Percentiles rank a stretch among this genome's conserved stretches.
phyloP scores from a whole-genome alignment of 2,113 vertebrate species.

The Melanerpes aurifrons region DNA sequence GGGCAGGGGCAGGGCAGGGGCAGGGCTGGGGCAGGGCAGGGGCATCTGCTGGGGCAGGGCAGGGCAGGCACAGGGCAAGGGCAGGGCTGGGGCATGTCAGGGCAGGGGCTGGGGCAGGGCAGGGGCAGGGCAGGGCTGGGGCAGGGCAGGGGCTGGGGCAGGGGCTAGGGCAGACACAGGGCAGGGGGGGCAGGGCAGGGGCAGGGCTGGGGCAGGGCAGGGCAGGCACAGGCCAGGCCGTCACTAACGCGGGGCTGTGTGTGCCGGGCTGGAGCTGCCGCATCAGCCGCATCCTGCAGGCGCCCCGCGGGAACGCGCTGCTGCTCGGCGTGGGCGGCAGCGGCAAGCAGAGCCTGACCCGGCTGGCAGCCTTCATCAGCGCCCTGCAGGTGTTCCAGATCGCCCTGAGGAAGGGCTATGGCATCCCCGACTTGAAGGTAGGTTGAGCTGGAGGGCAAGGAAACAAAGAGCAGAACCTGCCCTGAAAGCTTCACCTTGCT shows the following conservation, averaged over 20 bases:
- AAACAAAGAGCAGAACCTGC: neutral
- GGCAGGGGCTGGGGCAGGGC: too few species aligned
- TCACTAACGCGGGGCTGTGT: neutral
- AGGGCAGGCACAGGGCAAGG: too few species aligned
- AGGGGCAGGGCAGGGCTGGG: neutral
- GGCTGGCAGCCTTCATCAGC: constrained; percentile 94
- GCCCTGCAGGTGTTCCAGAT: constrained; percentile 94
- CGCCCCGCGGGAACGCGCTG: constrained; percentile 88
- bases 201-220: neutral
- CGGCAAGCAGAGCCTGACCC: constrained; percentile 94
- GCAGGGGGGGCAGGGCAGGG: neutral
- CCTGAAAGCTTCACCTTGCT: neutral
- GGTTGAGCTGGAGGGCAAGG: neutral
- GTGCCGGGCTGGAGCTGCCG: constrained; percentile 80
- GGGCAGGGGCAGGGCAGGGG: too few species aligned
- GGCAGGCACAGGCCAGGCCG: neutral
- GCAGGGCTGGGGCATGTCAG: neutral
- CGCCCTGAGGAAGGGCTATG: constrained; percentile 90
- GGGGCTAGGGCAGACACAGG: neutral
- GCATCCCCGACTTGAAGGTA: constrained; percentile 91
- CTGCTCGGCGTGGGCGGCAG: constrained; percentile 94
- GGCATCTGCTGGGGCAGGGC: too few species aligned
- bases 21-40: too few species aligned
- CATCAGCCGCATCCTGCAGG: constrained; percentile 92
- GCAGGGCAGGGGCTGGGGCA: neutral